Evolutionary conservation across 2,888 invertebrate genomes (phyloP), one percentile per base, ranked within the genome.

Genomic region (Pyralis farinalis): DNA sequence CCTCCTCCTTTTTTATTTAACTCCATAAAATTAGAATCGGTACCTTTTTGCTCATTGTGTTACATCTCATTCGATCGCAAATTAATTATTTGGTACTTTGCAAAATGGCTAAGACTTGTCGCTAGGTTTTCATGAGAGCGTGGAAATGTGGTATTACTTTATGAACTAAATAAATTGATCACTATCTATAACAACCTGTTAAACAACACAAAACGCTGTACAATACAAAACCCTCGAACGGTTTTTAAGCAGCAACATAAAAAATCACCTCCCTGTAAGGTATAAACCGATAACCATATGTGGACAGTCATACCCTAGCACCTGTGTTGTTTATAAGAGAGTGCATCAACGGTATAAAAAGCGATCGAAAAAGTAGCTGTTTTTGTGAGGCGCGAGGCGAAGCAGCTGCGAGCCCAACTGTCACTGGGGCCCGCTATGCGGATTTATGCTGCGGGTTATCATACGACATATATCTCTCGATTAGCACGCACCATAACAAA

Each of bases 251-350:
- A 58, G 53, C 58, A 62, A 58, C 66, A 61, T 73, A 79, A 79
- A 80, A 82, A 81, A 77, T 63, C 61, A 58, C 66, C 67, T 74
- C 66, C 58, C 60, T 63, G 64, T 64, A 61, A 62, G 65, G 64
- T 66, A 72, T 71, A 74, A 71, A 65, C 61, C 73, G 75, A 83
- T 81, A 84, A 80, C 85, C 86, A 86, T 86, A 86, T 85, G 87
- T 80, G 79, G 80, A 82, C 64, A 75, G 79, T 78, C 78, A 82
- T 81, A 77, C 77, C 71, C 68, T 61, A 76, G 86, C 87, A 88
- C 87, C 87, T 88, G 87, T 88, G 87, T 88, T 85, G 85, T 85
- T 84, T 88, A 84, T 84, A 85, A 81, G 84, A 80, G 74, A 16
- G 80, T 84, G 81, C 78, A 75, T 76, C 75, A 68, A 64, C 64